A percentile compares a stretch with the other conserved stretches of the same genome.
These are phyloP conservation scores for Pycnomerus fuliginosus DNA, from an alignment of 2,888 invertebrate genomes.

Conservation along the genomic window DNA sequence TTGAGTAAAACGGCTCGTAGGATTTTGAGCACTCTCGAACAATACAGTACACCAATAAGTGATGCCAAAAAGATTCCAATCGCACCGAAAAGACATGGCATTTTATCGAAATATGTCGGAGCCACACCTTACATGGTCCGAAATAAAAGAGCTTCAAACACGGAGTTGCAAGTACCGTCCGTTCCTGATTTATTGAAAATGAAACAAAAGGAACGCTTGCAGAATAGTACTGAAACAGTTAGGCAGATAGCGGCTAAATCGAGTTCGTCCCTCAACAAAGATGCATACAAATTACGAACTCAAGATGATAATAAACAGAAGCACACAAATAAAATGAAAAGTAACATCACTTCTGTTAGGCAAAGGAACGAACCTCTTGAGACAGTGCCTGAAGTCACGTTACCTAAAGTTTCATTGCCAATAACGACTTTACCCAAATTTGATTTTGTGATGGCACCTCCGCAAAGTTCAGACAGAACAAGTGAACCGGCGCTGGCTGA, in stretches of 20 bases:
- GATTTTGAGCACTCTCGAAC: slow-evolving; percentile 77
- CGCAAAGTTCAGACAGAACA: slow-evolving; percentile 22
- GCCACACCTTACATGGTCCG: slow-evolving; percentile 43
- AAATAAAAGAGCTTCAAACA: slow-evolving; percentile 40
- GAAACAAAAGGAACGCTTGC: slow-evolving; percentile 60
- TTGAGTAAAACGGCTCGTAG: slow-evolving; percentile 75
- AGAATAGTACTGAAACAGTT: slow-evolving; percentile 62
- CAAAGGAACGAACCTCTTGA: slow-evolving; percentile 49
- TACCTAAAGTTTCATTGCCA: slow-evolving; percentile 58
- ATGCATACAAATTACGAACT: slow-evolving; percentile 42
- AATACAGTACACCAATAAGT: slow-evolving; percentile 75
- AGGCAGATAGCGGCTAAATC: slow-evolving; percentile 61
- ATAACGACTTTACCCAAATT: slow-evolving; percentile 61
- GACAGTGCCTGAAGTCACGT: slow-evolving; percentile 52
- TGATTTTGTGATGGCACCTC: slow-evolving; percentile 53
- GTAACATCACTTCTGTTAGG: slow-evolving; percentile 44
- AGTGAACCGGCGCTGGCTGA: slow-evolving; percentile 5
- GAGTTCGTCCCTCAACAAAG: slow-evolving; percentile 50
- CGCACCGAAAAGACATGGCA: slow-evolving; percentile 38
- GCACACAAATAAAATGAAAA: slow-evolving; percentile 53
- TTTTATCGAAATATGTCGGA: slow-evolving; percentile 39
- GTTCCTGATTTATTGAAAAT: slow-evolving; percentile 64
- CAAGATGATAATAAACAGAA: slow-evolving; percentile 42
- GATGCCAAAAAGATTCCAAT: slow-evolving; percentile 82
- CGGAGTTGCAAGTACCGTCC: slow-evolving; percentile 62